Base-by-base conservation (phyloP, 2,113 vertebrate genomes). In the Gobiocypris rarus region DNA sequence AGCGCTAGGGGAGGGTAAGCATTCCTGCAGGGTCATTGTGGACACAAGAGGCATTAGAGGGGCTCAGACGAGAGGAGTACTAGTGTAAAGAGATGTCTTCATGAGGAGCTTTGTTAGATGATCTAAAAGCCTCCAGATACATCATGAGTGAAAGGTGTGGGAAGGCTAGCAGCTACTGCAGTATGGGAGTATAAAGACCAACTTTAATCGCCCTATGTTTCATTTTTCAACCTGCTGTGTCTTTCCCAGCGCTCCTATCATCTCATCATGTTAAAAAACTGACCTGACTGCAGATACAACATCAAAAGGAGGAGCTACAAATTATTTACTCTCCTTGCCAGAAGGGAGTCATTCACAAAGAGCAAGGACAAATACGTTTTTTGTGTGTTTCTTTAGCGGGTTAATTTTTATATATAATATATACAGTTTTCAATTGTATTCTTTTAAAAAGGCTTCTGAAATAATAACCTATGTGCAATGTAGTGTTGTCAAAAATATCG, bases 11-110 rank as follows among this genome's bases (percentile, higher is more conserved):
- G 75, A 50, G 83, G 54, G 79, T 48, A 75, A 52, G 63, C 88
- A 85, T 86, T 87, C 86, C 75, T 54, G 56, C 24, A 26, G 74
- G 83, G 74, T 87, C 83, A 82, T 45, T 22, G 17, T 76, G 83
- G 74, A 87, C 81, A 65, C 81, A 2, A 69, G 54, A 78, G 74
- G 80, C 74, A 61, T 81, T 75, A 31, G 9, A 76, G 75, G 38
- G 80, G 58, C 54, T 24, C 48, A 65, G 58, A 14, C 9, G n/a
- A 17, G 31, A 56, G 50, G 28, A 22, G 38, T 43, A 63, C 24
- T 63, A 52, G 38, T 75, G 81, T 43, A 24, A n/a, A 59, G 52
- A 70, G 63, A 56, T 22, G 41, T 77, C 38, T 43, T 65, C 61
- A 58, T 19, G 38, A 59, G 14, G 28, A 70, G 63, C 41, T 75